A percentile compares a stretch with the other conserved stretches of the same genome.
phyloP scores from a whole-genome alignment of 2,888 invertebrate genomes.

The Drosophila birchii region DNA sequence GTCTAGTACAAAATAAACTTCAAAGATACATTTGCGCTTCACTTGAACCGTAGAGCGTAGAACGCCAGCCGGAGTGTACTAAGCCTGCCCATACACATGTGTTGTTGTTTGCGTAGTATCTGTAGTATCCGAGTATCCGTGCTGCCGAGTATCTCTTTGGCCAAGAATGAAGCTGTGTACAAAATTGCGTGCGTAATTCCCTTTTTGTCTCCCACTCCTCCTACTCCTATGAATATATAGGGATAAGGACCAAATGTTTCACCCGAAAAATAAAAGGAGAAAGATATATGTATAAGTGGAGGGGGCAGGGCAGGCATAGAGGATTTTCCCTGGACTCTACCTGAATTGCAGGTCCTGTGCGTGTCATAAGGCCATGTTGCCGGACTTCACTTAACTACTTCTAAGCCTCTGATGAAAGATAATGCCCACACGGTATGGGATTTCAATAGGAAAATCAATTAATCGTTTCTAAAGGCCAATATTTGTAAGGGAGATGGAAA shows the following conservation, averaged over 20 bases:
- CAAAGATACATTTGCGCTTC: conserved; percentile 81
- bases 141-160: conserved; percentile 22
- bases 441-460: conserved; percentile 9
- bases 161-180: conserved; percentile 72
- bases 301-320: background rate
- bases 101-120: conserved; percentile 11
- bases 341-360: conserved; percentile 28
- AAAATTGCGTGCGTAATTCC: conserved; percentile 75
- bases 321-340: conserved; percentile 17
- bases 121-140: conserved; percentile 8
- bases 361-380: conserved; percentile 19
- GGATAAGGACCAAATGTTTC: conserved; percentile 57
- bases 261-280: conserved; percentile 41
- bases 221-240: conserved; percentile 19
- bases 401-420: conserved; percentile 1
- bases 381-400: conserved; percentile 22
- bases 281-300: conserved; percentile 2
- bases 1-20: conserved; percentile 67
- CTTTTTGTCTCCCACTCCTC: conserved; percentile 23
- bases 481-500: background rate
- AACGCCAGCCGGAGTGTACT: conserved; percentile 72
- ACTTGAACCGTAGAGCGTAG: conserved; percentile 74
- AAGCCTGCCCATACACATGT: conserved; percentile 47
- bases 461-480: background rate
- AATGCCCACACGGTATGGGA: background rate